Conservation (phyloP, 1,140 invertebrate genomes). For the Zaprionus tsacasi region DNA sequence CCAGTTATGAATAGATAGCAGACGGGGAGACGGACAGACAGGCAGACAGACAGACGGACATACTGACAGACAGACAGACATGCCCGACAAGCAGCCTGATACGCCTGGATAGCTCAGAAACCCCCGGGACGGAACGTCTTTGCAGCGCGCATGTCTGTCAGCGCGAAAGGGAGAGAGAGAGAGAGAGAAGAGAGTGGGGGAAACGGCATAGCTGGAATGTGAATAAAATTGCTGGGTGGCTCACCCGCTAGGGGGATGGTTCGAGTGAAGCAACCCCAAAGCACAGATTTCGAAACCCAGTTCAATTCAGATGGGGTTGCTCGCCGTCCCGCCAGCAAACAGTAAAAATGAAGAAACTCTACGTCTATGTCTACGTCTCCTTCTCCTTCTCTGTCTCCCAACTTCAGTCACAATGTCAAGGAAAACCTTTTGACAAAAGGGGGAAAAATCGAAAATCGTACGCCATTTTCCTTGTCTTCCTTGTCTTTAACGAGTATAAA, state of each 20-base stretch:
- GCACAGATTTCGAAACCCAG: conserved; percentile 73
- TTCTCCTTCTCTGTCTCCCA: conserved; percentile 23
- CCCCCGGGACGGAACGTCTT: conserved; percentile 47
- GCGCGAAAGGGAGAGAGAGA: conserved; percentile 21
- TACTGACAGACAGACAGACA: conserved; percentile 15
- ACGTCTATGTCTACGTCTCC: background rate
- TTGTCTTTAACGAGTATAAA: conserved; percentile 57
- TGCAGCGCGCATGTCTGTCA: conserved; percentile 72
- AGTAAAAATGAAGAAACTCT: conserved; percentile 75
- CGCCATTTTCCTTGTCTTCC: conserved; percentile 63
- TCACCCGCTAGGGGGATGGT: conserved; percentile 13
- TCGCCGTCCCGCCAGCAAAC: conserved; percentile 30
- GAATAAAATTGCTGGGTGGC: conserved; percentile 45
- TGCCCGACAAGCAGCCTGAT: conserved; percentile 27
- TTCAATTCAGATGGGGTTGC: conserved; percentile 63
- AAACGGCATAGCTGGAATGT: conserved; percentile 53
- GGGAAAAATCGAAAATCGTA: conserved; percentile 61
- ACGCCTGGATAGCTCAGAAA: conserved; percentile 14
- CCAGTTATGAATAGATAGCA: conserved; percentile 73
- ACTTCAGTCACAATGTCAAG: conserved; percentile 74
- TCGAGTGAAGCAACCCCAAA: conserved; percentile 71
- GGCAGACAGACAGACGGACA: conserved; percentile 19
- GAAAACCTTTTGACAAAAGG: conserved; percentile 36
- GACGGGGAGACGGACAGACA: conserved; percentile 27
- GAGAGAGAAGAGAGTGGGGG: conserved; percentile 44